These are phyloP conservation scores for Okamejei kenojei DNA, from an alignment of 2,797 vertebrate species.

Conservation along the genomic window DNA sequence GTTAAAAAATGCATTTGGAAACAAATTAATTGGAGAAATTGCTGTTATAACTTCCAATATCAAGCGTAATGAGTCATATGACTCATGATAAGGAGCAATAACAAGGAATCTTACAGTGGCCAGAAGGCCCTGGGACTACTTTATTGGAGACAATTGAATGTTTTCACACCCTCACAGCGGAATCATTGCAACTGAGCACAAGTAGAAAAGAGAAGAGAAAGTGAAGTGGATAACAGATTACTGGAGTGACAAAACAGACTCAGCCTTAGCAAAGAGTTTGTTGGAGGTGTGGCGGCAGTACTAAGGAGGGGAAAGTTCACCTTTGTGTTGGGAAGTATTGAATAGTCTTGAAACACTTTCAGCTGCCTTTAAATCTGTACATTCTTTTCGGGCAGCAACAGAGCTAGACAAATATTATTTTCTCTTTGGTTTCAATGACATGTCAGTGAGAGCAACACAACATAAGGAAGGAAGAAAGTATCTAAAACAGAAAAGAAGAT, in stretches of 20 bases:
- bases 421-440: conserved; percentile 41
- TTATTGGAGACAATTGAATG: background rate
- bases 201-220: background rate
- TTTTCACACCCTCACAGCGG: background rate
- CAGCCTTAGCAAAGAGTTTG: background rate
- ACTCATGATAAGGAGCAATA: background rate
- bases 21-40: too few species aligned
- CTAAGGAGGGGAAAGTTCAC: conserved; percentile 1
- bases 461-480: conserved; percentile 50
- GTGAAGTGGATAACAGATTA: background rate
- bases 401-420: conserved; percentile 5
- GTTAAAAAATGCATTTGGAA: background rate
- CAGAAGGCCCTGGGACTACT: background rate
- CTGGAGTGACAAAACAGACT: background rate
- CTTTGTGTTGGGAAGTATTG: conserved; percentile 9
- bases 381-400: background rate
- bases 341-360: conserved; percentile 15
- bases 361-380: conserved; percentile 15
- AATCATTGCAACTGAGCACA: background rate
- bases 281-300: background rate
- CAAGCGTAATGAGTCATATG: background rate
- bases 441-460: conserved; percentile 41
- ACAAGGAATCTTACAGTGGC: background rate
- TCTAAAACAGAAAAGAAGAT: conserved; percentile 50
- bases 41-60: background rate